Base-by-base conservation (phyloP, 2,113 vertebrate species). In the Dipodomys spectabilis region DNA sequence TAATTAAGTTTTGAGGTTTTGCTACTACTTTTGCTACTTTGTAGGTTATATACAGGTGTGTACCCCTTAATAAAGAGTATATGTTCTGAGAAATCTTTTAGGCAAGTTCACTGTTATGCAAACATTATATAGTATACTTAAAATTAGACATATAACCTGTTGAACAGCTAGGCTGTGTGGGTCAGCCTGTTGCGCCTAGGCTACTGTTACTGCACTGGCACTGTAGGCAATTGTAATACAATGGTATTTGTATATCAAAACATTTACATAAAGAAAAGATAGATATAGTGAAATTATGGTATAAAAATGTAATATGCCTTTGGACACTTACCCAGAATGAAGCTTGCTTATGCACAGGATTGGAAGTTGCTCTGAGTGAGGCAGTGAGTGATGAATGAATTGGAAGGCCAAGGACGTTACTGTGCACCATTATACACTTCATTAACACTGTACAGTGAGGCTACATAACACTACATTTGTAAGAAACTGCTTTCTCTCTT, bases 1-100 rank as follows among this genome's bases (percentile, higher is more conserved):
- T 86, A 78, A 6, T 82, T 79, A 91, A 89, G 39, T 88, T 88
- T 57, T 73, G 30, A 25, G 20, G 64, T 78, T 96, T 53, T 73
- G 11, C 45, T 83, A 64, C 1, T 79, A 53, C 75, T 86, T 23
- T 73, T 60, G 27, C 62, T 91, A 44, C 30, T 49, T 32, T 86
- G 4, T 82, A 84, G 45, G 4, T 68, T 60, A 7, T 23, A 7
- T 92, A 30, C n/a, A 86, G 7, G 81, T 10, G 67, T 12, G 15
- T 6, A 20, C 30, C 28, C n/a, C 27, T 82, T 57, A 78, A 20
- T 0, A 30, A 81, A 30, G 57, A 35, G 10, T 13, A 5, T 23
- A 19, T 73, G 1, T 87, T 86, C 32, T 68, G 23, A 79, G 69
- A 62, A 62, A 32, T 35, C 22, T 49, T 15, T 35, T 44, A 44